Base-by-base conservation (phyloP, 64 coral and sea anemone genomes). In the Astreopora myriophthalma region DNA sequence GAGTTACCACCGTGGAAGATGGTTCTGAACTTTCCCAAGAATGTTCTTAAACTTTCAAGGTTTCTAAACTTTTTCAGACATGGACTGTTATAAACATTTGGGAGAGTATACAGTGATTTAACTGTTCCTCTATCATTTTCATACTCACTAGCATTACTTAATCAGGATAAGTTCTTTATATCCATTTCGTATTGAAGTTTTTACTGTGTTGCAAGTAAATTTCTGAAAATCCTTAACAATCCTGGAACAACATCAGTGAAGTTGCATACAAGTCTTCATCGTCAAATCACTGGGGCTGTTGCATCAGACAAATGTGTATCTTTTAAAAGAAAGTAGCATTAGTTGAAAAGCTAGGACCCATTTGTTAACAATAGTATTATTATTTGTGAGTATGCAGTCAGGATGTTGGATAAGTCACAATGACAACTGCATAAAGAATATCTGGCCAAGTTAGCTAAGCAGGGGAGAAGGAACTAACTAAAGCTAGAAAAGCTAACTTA, bases 281-380 rank as follows among this genome's bases (percentile, higher is more conserved):
- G 20, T 13, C 22, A 12, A 65, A n/a, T 23, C 57, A 37, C 39
- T 34, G 79, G 79, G 55, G n/a, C 79, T n/a, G 22, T 64, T 64
- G 30, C 79, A 40, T 83, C 79, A 83, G 55, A 65, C 44, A 38
- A 39, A 35, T 83, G 38, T 83, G 79, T 83, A 83, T 83, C 79
- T 83, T 83, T 83, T 83, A 83, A 24, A 65, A 83, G 57, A 83
- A 35, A 65, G 52, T 7, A 83, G 20, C 2, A 37, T 37, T 64
- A 63, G 33, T 22, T 73, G 16, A 70, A 3, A 70, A 8, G 61
- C 23, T 24, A 64, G 22, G 6, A 5, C 19, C 10, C 16, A 44
- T 58, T 58, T 13, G 16, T 58, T 58, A 13, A 26, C 23, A 6
- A 64, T 3, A 19, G 51, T 55, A 0, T 19, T 16, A 64, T 22